These are phyloP conservation scores for Nesidiocoris tenuis DNA, from an alignment of 2,888 invertebrate genomes.

Conservation along the genomic window DNA sequence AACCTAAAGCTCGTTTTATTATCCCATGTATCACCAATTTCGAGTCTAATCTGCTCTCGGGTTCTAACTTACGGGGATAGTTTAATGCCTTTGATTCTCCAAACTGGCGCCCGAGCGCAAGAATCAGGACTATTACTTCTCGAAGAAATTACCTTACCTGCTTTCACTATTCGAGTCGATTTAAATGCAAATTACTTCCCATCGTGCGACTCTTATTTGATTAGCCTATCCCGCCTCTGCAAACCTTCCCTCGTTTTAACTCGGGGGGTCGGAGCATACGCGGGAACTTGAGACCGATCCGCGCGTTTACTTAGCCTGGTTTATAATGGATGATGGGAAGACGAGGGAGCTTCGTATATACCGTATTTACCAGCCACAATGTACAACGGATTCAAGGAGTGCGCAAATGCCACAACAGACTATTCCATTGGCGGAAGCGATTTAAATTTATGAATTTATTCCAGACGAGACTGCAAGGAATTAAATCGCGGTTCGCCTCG, in stretches of 20 bases:
- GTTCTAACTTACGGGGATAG: too few species aligned
- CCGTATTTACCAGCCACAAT: constrained; percentile 11
- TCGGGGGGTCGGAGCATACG: constrained; percentile 25
- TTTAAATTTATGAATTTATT: not conserved
- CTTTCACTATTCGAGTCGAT: constrained; percentile 7
- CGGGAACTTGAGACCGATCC: constrained; percentile 26
- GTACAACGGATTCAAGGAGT: not conserved
- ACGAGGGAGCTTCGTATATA: not conserved
- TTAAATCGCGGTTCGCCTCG: too few species aligned
- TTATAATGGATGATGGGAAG: constrained; percentile 9
- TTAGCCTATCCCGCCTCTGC: constrained; percentile 21
- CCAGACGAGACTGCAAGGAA: not conserved
- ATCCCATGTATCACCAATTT: too few species aligned
- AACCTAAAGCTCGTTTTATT: too few species aligned
- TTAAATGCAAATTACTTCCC: constrained; percentile 39
- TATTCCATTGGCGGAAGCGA: not conserved
- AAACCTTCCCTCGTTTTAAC: constrained; percentile 24
- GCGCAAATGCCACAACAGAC: not conserved
- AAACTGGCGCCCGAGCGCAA: too few species aligned
- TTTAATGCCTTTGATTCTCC: too few species aligned
- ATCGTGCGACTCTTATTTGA: constrained; percentile 24
- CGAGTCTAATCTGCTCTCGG: too few species aligned
- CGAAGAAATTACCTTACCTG: constrained; percentile 5
- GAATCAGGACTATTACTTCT: constrained; percentile 17
- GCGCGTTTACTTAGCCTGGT: constrained; percentile 35